Base-by-base conservation (phyloP, 2,888 invertebrate species). In the Pandemis corylana region DNA sequence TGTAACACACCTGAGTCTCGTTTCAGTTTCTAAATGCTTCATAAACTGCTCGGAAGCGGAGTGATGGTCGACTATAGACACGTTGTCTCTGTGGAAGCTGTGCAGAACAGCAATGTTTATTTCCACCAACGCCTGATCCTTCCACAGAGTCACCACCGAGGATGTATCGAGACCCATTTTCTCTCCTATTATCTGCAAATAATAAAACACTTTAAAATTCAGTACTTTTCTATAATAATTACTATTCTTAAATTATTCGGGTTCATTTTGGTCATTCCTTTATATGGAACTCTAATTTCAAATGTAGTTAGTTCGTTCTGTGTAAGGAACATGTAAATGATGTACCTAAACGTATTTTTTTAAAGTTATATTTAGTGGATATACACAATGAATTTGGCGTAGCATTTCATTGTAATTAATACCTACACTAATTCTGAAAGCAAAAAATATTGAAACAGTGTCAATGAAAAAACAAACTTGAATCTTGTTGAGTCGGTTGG, bases 1-100 rank as follows among this genome's bases (percentile, higher is more conserved):
- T 71, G 63, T 12, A 65, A 76, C 88, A 87, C 83, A 96, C 90
- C 99, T 95, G 78, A 97, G 92, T 82, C 97, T 96, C 79, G 96
- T 96, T 87, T 99, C 99, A 84, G 97, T 98, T 82, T 98, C 98
- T 87, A 98, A 95, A 92, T 98, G 98, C 86, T 98, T 98, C 96
- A 99, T 98, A 89, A 99, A 99, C 77, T 98, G 98, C 87, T 99
- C 99, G 0, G 98, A 97, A 0, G 99, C 99, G 0, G 98, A 97
- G 85, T 99, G 99, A 88, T 99, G 98, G 92, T 99, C 99, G 5
- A 98, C 98, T 78, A 99, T 98, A 0, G 99, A 98, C 3, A 97
- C 97, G 80, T 97, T 97, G 80, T 96, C 96, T 82, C 96, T 95
- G 92, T 98, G 96, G 81, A 96, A 99, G 83, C 98, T 99, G 87